A percentile compares a stretch with the other conserved stretches of the same genome.
Conservation (phyloP, 2,113 vertebrate species). For the Rhodinocichla rosea region DNA sequence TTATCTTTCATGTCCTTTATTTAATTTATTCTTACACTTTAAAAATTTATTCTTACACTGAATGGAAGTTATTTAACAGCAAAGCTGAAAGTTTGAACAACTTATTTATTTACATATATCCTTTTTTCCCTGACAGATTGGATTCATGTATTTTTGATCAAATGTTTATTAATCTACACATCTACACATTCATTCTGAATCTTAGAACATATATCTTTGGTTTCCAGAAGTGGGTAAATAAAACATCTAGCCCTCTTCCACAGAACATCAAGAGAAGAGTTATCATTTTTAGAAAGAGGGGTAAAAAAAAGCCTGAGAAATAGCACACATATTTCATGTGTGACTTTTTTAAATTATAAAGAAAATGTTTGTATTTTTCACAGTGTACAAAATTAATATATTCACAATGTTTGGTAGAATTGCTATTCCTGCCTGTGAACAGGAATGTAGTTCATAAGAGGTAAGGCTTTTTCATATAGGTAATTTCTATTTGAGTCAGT, state of each 20-base stretch:
- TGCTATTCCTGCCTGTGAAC: neutral
- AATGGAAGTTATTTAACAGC: neutral
- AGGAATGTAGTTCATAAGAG: neutral
- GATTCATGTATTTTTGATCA: neutral
- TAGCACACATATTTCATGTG: accelerated
- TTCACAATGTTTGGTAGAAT: neutral
- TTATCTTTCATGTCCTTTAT: neutral
- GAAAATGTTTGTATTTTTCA: neutral
- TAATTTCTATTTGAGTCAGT: neutral
- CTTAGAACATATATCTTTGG: neutral
- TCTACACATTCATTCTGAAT: neutral
- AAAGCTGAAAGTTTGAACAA: neutral
- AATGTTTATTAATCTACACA: neutral
- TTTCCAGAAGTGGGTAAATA: neutral
- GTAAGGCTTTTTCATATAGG: neutral
- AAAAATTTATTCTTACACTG: neutral
- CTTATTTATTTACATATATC: neutral
- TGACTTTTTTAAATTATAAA: neutral
- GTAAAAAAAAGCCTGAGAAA: neutral
- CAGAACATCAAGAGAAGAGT: neutral
- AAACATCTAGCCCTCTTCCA: neutral
- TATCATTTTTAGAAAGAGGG: neutral
- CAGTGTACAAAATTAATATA: neutral
- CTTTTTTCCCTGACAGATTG: neutral
- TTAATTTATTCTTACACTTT: neutral